Conservation (phyloP, 2,797 vertebrate species). For the Scarus forsteni region DNA sequence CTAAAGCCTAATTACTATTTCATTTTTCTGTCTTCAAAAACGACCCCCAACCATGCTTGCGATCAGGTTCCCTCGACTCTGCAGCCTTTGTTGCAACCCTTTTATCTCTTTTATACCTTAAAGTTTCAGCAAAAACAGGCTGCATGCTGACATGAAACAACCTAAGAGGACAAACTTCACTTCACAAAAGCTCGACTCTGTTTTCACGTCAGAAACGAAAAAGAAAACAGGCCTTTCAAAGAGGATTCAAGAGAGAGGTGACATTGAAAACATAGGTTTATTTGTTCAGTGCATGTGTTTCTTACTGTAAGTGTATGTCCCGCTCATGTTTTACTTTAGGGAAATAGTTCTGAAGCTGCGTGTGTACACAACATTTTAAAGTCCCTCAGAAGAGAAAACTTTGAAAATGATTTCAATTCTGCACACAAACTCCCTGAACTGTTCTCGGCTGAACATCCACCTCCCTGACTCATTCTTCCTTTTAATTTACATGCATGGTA, state of each 20-base stretch:
- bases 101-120: conserved; percentile 36
- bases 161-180: conserved; percentile 21
- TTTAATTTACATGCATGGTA: conserved; percentile 51
- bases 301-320: neutral
- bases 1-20: conserved; percentile 30
- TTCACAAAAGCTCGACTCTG: conserved; percentile 20
- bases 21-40: conserved; percentile 29
- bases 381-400: conserved; percentile 50
- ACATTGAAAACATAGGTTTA: conserved; percentile 32
- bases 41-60: conserved; percentile 10
- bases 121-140: conserved; percentile 47
- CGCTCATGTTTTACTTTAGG: conserved; percentile 20
- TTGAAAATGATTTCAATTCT: conserved; percentile 44
- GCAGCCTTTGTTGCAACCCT: conserved; percentile 24
- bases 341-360: conserved; percentile 9
- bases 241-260: conserved; percentile 22
- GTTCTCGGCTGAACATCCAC: conserved; percentile 37
- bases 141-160: neutral
- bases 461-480: conserved; percentile 38
- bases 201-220: conserved; percentile 30
- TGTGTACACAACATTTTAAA: conserved; percentile 31
- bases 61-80: conserved; percentile 35
- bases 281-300: conserved; percentile 9
- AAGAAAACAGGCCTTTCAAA: conserved; percentile 18
- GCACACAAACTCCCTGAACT: conserved; percentile 38